Conservation (phyloP, 1,140 invertebrate genomes). For the Caenorhabditis inopinata region DNA sequence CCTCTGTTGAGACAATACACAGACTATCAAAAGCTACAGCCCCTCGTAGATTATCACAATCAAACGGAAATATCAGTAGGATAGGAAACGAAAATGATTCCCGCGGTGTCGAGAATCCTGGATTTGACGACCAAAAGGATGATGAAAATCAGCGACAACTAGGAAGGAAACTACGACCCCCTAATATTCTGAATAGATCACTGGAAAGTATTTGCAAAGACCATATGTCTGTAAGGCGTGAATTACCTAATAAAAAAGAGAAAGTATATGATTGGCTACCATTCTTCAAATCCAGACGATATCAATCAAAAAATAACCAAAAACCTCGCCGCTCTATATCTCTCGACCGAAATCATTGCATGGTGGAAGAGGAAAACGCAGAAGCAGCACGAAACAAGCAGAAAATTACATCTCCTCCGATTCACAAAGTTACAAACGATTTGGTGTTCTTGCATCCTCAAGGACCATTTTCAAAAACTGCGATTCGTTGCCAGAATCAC, state of each 20-base stretch:
- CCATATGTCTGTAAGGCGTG: not conserved
- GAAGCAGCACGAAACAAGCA: not conserved
- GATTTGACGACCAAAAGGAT: not conserved
- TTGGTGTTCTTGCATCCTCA: not conserved
- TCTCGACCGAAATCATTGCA: not conserved
- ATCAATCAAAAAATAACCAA: not conserved
- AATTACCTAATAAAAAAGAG: not conserved
- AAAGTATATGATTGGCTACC: constrained; percentile 15
- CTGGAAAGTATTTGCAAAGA: not conserved
- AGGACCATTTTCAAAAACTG: not conserved
- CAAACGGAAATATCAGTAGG: not conserved
- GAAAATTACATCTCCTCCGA: not conserved
- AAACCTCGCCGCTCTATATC: not conserved
- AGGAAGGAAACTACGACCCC: not conserved
- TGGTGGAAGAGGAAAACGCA: not conserved
- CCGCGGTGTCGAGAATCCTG: not conserved
- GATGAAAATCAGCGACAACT: not conserved
- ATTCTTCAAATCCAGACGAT: not conserved
- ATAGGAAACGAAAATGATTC: not conserved
- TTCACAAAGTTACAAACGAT: not conserved
- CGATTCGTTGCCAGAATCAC: not conserved
- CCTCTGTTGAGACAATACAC: not conserved
- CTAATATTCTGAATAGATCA: not conserved
- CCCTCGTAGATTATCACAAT: not conserved
- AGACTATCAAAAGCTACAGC: not conserved